A percentile compares a stretch with the other conserved stretches of the same genome.
Evolutionary conservation across 2,888 invertebrate species (phyloP).

Genomic region (Hybos culiciformis): DNA sequence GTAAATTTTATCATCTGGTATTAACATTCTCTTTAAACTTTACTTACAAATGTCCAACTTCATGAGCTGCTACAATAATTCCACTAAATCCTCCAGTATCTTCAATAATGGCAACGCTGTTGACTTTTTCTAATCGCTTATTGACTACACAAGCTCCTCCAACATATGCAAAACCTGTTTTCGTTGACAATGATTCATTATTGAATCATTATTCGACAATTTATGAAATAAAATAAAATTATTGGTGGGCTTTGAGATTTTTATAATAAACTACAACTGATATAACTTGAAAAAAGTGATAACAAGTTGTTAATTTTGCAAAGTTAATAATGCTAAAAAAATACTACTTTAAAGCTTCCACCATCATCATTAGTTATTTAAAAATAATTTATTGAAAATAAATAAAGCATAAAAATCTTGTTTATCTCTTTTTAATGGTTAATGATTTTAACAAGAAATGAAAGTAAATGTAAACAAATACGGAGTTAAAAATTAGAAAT

Average conservation of each 20-base stretch:
- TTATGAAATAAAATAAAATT: constrained; percentile 3
- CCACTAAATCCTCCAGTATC: constrained; percentile 94
- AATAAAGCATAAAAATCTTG: too few relatives aligned
- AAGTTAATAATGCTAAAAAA: too few relatives aligned
- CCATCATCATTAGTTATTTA: too few relatives aligned
- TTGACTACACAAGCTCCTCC: constrained; percentile 93
- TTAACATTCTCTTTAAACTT: neutral
- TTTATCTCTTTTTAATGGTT: too few relatives aligned
- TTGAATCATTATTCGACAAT: neutral
- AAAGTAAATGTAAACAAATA: too few relatives aligned
- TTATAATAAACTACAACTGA: too few relatives aligned
- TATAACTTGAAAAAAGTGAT: too few relatives aligned
- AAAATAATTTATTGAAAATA: too few relatives aligned
- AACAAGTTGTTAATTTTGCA: too few relatives aligned
- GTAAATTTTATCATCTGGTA: neutral
- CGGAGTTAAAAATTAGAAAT: too few relatives aligned
- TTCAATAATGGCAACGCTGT: constrained; percentile 91
- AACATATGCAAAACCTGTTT: constrained; percentile 82
- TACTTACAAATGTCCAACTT: constrained; percentile 92
- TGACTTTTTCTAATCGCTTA: constrained; percentile 88
- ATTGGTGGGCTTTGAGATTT: neutral
- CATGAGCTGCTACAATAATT: constrained; percentile 91
- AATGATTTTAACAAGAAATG: too few relatives aligned
- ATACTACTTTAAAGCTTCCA: too few relatives aligned
- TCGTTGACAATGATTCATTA: neutral